These are phyloP conservation scores for Petrocephalus zakoni DNA, from an alignment of 2,113 vertebrate species.

Conservation along the genomic window DNA sequence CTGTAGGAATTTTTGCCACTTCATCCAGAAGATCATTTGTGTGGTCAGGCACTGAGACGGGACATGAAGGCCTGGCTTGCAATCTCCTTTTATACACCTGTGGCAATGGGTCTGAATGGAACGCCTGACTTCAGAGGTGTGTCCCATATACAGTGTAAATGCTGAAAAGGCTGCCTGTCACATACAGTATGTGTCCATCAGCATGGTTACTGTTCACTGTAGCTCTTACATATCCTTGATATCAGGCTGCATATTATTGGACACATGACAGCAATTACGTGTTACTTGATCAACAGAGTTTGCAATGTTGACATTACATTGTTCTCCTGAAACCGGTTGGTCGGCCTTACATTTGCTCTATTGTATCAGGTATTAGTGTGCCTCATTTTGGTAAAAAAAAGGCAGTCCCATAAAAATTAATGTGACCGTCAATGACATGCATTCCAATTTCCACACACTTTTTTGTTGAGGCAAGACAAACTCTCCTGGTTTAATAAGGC, in stretches of 20 bases:
- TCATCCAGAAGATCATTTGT: neutral
- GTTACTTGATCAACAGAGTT: neutral
- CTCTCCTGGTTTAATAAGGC: constrained; percentile 11
- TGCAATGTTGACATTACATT: neutral
- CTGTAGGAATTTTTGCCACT: neutral
- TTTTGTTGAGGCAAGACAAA: neutral
- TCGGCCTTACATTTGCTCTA: neutral
- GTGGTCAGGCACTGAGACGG: neutral
- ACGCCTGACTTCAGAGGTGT: neutral
- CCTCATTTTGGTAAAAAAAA: neutral
- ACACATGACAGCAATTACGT: neutral
- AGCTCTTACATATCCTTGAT: neutral
- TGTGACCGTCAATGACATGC: neutral
- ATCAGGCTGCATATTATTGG: neutral
- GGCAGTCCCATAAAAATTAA: neutral
- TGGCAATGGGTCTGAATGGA: neutral
- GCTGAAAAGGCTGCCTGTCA: neutral
- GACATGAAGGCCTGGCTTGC: neutral
- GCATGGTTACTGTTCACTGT: neutral
- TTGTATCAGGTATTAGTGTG: neutral
- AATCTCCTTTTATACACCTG: neutral
- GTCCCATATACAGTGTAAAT: neutral
- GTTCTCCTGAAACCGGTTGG: neutral
- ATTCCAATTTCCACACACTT: neutral
- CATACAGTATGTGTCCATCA: too few relatives aligned